Conservation (phyloP, 1,140 invertebrate species). For the Nomia melanderi region DNA sequence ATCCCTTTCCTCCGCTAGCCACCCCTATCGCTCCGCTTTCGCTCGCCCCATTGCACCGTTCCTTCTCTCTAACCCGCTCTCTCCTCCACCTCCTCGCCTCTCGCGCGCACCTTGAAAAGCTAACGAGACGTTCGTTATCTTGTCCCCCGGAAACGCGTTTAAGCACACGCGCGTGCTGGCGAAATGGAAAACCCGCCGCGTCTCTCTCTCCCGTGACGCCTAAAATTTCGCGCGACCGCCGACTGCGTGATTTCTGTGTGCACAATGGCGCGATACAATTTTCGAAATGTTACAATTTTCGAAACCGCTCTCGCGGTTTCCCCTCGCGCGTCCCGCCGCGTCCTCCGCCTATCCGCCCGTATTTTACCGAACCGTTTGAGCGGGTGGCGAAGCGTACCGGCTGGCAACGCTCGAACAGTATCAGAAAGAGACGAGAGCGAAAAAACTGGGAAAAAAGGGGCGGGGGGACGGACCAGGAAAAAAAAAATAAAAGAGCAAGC, state of each 20-base stretch:
- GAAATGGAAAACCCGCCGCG: neutral
- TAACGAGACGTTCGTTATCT: slow-evolving; percentile 45
- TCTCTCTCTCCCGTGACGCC: neutral
- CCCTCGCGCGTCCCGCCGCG: neutral
- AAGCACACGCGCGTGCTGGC: neutral
- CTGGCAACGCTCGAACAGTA: neutral
- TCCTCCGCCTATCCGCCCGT: neutral
- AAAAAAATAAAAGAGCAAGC: slow-evolving; percentile 6
- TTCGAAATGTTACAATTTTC: neutral
- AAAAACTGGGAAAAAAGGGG: too few species aligned
- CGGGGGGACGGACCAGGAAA: neutral
- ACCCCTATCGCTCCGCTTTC: slow-evolving; percentile 50
- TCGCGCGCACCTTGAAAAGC: slow-evolving; percentile 6
- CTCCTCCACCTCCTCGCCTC: neutral
- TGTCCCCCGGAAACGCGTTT: slow-evolving; percentile 13
- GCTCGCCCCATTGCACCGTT: slow-evolving; percentile 45
- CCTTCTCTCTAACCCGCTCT: slow-evolving; percentile 35
- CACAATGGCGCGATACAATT: neutral
- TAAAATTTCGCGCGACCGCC: neutral
- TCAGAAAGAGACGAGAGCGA: slow-evolving; percentile 8
- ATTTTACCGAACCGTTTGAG: neutral
- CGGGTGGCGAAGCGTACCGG: neutral
- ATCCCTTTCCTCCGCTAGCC: slow-evolving; percentile 48
- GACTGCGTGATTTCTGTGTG: neutral
- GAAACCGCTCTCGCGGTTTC: neutral